Base-by-base conservation (phyloP, 2,113 vertebrate genomes). In the Calyptomena viridis region DNA sequence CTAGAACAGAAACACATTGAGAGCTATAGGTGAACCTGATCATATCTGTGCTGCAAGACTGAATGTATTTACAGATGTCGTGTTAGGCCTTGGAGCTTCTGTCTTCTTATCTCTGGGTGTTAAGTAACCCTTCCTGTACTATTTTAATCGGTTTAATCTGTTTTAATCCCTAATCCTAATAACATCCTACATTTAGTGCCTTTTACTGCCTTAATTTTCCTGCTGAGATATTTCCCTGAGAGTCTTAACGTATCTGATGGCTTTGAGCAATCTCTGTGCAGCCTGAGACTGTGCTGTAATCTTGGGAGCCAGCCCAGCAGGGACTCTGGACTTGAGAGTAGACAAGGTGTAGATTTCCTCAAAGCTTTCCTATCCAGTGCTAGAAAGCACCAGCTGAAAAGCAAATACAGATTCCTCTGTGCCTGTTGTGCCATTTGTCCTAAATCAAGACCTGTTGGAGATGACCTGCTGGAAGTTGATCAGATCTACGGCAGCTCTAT, bases 81-180 rank as follows among this genome's bases (percentile, higher is more conserved):
- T 66, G 80, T 83, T 56, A 90, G 79, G 56, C 39, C 56, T 89
- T 76, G n/a, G n/a, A 67, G 37, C 63, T 88, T 75, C 67, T 93
- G 22, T 62, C 47, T n/a, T 88, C 50, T 89, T 24, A 71, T 67
- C 49, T 67, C 37, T 75, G 62, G 14, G 40, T 90, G 64, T 94
- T 90, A 90, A 91, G 47, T 89, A 91, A 93, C 63, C 46, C 58
- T 66, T 88, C 37, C 4, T 67, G 59, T 85, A 46, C 92, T 94
- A 37, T 92, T 89, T 94, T 75, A 95, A 96, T 95, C 86, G 83
- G 58, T 52, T 88, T 92, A 80, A 91, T 96, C 91, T 87, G 33
- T 67, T 89, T 90, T 90, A 94, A 96, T 96, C 76, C 21, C 30
- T 87, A 68, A 76, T 90, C 86, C 83, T 89, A 40, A 53, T 76